These are phyloP conservation scores for Drosophila ezoana DNA, from an alignment of 2,888 invertebrate genomes.

Conservation along the genomic window DNA sequence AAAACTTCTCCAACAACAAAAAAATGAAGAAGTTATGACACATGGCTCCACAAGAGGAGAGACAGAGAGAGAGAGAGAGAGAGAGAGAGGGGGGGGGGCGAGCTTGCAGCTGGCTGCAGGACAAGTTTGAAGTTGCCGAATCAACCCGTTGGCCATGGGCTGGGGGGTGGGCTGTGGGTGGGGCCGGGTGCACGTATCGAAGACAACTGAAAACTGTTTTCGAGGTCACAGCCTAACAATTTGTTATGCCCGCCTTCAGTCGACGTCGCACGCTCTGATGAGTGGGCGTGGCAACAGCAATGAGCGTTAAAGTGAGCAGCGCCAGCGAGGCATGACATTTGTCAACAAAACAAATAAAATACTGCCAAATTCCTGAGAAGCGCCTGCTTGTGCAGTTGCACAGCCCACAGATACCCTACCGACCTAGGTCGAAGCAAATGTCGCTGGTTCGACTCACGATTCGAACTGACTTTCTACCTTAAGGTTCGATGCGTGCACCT, in stretches of 20 bases:
- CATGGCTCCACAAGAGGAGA: slow-evolving; percentile 7
- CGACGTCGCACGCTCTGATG: slow-evolving; percentile 62
- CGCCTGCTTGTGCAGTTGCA: neutral
- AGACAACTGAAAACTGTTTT: slow-evolving; percentile 77
- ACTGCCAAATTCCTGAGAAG: neutral
- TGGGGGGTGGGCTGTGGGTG: neutral
- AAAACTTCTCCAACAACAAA: slow-evolving; percentile 27
- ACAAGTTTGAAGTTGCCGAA: slow-evolving; percentile 62
- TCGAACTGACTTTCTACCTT: too few species aligned
- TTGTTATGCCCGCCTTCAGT: slow-evolving; percentile 62
- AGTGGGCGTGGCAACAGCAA: slow-evolving; percentile 79
- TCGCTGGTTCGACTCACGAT: too few species aligned
- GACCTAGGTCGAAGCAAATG: too few species aligned
- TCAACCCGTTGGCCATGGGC: slow-evolving; percentile 30
- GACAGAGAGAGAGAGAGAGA: neutral
- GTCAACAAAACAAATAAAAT: slow-evolving; percentile 15
- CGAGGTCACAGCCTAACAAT: slow-evolving; percentile 81
- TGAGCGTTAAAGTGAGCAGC: slow-evolving; percentile 80
- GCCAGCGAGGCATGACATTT: slow-evolving; percentile 77
- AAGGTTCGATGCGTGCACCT: too few species aligned
- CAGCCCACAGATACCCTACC: slow-evolving; percentile 2
- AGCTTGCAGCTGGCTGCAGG: slow-evolving; percentile 26
- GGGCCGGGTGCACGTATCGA: slow-evolving; percentile 52
- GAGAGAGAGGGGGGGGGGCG: fast-evolving
- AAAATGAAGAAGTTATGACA: slow-evolving; percentile 25